Evolutionary conservation across 2,888 invertebrate species (phyloP), one percentile per base, ranked within the genome.

Genomic region (Atethmia centrago): DNA sequence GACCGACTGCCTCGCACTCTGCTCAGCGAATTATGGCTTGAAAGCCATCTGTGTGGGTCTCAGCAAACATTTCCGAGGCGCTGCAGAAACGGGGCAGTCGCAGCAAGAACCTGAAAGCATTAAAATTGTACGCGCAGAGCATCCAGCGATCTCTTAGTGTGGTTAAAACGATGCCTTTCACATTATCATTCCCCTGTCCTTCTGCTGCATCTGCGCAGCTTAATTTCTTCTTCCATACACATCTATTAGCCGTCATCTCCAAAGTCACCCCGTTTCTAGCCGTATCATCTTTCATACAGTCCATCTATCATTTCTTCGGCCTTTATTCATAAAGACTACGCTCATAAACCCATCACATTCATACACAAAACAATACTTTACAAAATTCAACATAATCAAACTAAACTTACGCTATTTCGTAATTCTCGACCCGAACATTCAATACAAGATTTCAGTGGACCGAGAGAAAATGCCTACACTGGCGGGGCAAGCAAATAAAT

Each of bases 401-500:
- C 14, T 0, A 49, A 45, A 66, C 28, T 2, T 21, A 36, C 21
- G 58, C 74, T 76, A 58, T 74, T 21, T 78, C 71, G 75, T 64
- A 70, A 47, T 63, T 47, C 55, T n/a, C 67, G 69, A 40, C 62
- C 62, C 63, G 0, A 68, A 69, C 70, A 86, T 89, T 85, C 90
- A 90, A 90, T 91, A 94, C 92, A 93, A 92, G 93, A 91, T 91
- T 92, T 92, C 90, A 92, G 82, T 87, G 85, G 85, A 90, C 87
- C 93, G 91, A 72, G 90, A 91, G 93, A 93, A 93, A 93, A 91
- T 84, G 85, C 83, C 86, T 86, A 93, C 93, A 94, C 93, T 92
- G 88, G 92, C 40, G 51, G 59, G 64, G 66, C 76, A 76, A 76
- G 71, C 91, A 91, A 93, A 95, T 95, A 95, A 95, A 95, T 93